Evolutionary conservation across 2,797 vertebrate genomes (phyloP), one percentile per base, ranked within the genome.

Genomic region (Hyperoplus lanceolatus): DNA sequence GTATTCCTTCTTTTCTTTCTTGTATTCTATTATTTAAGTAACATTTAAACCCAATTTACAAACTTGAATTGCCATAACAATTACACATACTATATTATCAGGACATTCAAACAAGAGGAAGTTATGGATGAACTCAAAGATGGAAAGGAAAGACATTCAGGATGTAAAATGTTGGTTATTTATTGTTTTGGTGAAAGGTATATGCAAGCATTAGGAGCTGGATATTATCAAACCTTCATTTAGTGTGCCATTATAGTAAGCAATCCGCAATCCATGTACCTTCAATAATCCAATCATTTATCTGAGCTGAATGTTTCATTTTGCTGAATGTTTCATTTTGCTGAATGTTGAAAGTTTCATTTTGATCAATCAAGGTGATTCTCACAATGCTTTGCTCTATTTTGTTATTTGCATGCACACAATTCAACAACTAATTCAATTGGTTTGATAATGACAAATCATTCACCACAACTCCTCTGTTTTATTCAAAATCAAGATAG

Each of bases 401-500:
- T 53, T 48, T 36, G 1, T 15, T 18, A 4, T 60, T 61, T 50
- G 2, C 12, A 12, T 41, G 3, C 1, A 62, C 3, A 50, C 8
- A 56, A 12, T 45, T 48, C 2, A 12, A 43, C 8, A 18, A 29
- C 29, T 29, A 21, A 18, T 71, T 67, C 38, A 29, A 5, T 39
- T 43, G 12, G 1, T 42, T 21, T 5, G 48, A 9, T 3, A 39
- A 5, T 18, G 13, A 57, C 74, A 62, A 70, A 16, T n/a, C n/a
- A 70, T 8, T 66, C 5, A 38, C 5, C 3, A 21, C 13, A 3
- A 57, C 66, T 50, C 69, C 0, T 55, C 53, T 46, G 13, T 46
- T 58, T 77, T 56, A 56, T 16, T 42, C 12, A 39, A 46, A 50
- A 42, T 69, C 54, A 13, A 39, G 29, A 64, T 62, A 4, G 21